Evolutionary conservation across 2,888 invertebrate species (phyloP).

Genomic region (Gortyna flavago): DNA sequence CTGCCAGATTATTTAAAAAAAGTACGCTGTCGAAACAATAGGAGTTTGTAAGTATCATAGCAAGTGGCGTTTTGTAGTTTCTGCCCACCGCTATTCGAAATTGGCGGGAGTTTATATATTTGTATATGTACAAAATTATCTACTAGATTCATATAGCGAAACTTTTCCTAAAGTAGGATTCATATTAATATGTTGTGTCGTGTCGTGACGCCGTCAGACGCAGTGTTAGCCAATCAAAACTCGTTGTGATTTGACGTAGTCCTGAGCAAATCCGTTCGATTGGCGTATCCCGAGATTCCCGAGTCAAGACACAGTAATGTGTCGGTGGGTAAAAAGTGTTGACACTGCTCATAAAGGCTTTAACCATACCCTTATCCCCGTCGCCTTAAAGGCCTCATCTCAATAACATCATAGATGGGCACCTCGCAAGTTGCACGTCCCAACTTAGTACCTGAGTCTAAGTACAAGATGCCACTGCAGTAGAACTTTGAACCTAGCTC

Average conservation of each 20-base stretch:
- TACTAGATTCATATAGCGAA: not conserved
- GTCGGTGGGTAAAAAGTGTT: not conserved
- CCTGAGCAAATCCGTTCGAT: too few species aligned
- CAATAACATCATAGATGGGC: conserved; percentile 13
- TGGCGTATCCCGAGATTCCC: too few species aligned
- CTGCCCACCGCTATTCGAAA: not conserved
- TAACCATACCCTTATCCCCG: not conserved
- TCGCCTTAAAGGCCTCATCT: not conserved
- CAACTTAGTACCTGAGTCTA: conserved; percentile 37
- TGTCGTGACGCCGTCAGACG: too few species aligned
- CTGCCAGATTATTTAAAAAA: not conserved
- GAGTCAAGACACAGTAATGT: not conserved
- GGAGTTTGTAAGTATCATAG: not conserved
- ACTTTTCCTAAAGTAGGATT: not conserved
- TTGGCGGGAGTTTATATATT: not conserved
- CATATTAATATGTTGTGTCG: too few species aligned
- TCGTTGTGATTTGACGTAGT: too few species aligned
- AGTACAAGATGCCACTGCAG: conserved; percentile 23
- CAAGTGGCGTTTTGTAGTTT: not conserved
- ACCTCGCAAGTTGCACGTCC: conserved; percentile 34
- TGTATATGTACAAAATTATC: not conserved
- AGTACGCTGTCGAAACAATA: not conserved
- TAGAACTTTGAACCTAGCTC: conserved; percentile 33
- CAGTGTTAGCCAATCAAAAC: too few species aligned
- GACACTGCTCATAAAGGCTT: not conserved